Percentiles rank a stretch among this genome's conserved stretches.
phyloP scores from a whole-genome alignment of 2,113 vertebrate genomes.

The Gopherus evgoodei region DNA sequence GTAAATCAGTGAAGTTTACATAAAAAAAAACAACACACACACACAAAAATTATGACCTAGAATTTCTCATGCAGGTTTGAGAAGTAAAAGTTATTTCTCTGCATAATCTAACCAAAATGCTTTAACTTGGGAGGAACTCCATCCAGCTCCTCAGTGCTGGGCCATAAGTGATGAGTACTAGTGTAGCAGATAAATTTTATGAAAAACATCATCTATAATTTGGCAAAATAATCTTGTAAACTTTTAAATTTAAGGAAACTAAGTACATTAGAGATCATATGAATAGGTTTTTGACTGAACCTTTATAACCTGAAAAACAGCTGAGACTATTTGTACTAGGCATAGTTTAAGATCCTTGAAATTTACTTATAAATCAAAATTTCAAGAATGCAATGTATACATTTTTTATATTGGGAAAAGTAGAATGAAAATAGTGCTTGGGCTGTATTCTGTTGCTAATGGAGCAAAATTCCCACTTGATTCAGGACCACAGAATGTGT shows the following conservation, averaged over 20 bases:
- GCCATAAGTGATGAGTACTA: not conserved
- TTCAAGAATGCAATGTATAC: not conserved
- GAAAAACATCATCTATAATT: not conserved
- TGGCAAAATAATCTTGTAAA: not conserved
- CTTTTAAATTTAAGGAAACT: not conserved
- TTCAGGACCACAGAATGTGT: not conserved
- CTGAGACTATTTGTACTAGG: not conserved
- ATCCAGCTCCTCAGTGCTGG: not conserved
- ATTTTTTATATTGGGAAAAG: constrained; percentile 5
- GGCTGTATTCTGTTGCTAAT: not conserved
- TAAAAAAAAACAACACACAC: too few species aligned
- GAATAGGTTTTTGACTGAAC: not conserved
- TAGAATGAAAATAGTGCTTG: not conserved
- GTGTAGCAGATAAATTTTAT: not conserved
- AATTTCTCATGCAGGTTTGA: too few species aligned
- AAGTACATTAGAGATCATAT: not conserved
- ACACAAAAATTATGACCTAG: accelerated
- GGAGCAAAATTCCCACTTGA: not conserved
- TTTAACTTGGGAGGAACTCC: not conserved
- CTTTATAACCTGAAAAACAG: not conserved
- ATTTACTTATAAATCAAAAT: not conserved
- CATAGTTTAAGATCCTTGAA: constrained; percentile 12
- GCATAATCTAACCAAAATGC: not conserved
- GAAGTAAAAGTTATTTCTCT: not conserved
- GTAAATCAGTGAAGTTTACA: not conserved